A percentile compares a stretch with the other conserved stretches of the same genome.
phyloP scores from a whole-genome alignment of 2,797 vertebrate genomes.

The Epinephelus awoara region DNA sequence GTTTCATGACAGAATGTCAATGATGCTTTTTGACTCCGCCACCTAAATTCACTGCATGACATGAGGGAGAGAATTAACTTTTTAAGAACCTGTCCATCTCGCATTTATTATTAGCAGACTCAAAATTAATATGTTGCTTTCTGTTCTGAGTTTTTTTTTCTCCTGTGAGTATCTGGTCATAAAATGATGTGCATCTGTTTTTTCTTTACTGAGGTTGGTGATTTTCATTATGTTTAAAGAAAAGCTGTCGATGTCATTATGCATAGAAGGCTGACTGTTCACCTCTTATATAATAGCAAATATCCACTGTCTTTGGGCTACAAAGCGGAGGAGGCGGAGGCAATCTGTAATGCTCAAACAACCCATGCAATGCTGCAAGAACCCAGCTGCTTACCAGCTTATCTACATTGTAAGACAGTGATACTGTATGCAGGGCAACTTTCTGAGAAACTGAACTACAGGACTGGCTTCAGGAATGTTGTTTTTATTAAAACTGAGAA shows the following conservation, averaged over 20 bases:
- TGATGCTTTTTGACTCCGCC: slow-evolving; percentile 1
- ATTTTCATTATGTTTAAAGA: slow-evolving; percentile 43
- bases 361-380: slow-evolving; percentile 34
- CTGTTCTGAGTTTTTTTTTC: neutral
- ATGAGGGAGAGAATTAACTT: neutral
- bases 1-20: slow-evolving; percentile 43
- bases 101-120: neutral
- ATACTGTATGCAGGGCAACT: neutral
- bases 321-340: slow-evolving; percentile 56
- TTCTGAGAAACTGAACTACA: neutral
- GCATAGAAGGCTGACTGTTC: slow-evolving; percentile 42
- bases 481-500: neutral
- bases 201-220: slow-evolving; percentile 6
- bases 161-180: neutral
- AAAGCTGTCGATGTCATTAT: slow-evolving; percentile 50
- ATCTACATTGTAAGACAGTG: neutral
- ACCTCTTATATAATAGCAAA: slow-evolving; percentile 65
- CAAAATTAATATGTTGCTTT: neutral
- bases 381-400: slow-evolving; percentile 30
- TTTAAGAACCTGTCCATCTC: neutral
- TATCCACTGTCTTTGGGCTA: slow-evolving; percentile 58
- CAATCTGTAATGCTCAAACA: slow-evolving; percentile 45
- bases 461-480: neutral
- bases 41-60: slow-evolving; percentile 20
- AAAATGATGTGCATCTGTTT: neutral